Base-by-base conservation (phyloP, 1,140 invertebrate genomes). In the Daktulosphaira vitifoliae region DNA sequence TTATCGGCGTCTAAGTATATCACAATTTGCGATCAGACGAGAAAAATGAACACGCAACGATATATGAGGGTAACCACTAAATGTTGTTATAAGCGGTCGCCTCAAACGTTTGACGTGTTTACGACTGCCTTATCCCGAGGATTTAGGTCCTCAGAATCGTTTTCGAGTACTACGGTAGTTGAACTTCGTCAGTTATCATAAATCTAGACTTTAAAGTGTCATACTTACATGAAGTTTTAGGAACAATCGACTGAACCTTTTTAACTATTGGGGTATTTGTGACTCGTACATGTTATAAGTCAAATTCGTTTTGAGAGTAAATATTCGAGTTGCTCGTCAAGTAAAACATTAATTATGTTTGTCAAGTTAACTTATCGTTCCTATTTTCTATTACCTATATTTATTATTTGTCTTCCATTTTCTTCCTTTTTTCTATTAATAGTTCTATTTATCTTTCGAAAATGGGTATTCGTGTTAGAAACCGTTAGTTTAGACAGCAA, bases 51-150 rank as follows among this genome's bases (percentile, higher is more conserved):
- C 54, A 44, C n/a, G 5, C 29, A 3, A 26, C 22, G 16, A 59
- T 42, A 44, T 59, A 59, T 44, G n/a, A 26, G 38, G 53, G 38
- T 56, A 44, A 44, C 54, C 39, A n/a, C 25, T 26, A 42, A 42
- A 38, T 42, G 23, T 18, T 22, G 53, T 6, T 56, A 25, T 59
- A 18, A 59, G 22, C 38, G 9, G 54, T 59, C 23, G 9, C 9
- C 20, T 26, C 23, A 16, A 44, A 23, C 54, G 9, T 26, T 11
- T 44, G 54, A 59, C 54, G 54, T 44, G 23, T 59, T 59, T 56
- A 56, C 53, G 53, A 56, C 53, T 16, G 53, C 13, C 54, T 26
- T 16, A n/a, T 59, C 54, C 54, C n/a, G n/a, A 4, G 54, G 23
- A 59, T 59, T 44, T 59, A 59, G n/a, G 8, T 18, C 37, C 39